Base-by-base conservation (phyloP, 2,113 vertebrate species). In the Takifugu flavidus region DNA sequence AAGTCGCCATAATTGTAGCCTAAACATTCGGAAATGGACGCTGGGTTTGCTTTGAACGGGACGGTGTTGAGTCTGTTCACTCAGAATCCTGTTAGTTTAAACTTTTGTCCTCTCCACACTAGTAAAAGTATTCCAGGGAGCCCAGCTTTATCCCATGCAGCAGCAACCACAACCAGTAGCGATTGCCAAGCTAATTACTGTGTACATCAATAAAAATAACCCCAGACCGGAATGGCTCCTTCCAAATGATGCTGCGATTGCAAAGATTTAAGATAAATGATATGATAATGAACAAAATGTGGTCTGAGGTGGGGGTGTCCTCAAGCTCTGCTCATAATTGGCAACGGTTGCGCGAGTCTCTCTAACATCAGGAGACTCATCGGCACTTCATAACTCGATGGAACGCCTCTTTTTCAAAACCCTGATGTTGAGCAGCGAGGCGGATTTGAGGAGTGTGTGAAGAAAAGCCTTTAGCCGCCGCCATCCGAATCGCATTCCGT, bases 161-260 rank as follows among this genome's bases (percentile, higher is more conserved):
- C 65, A 79, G 71, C 89, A 90, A 90, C 89, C 90, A 87, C 90
- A 90, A 72, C 86, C 83, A 84, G 83, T 74, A 70, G 78, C 58
- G 62, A 70, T 81, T 88, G 87, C 87, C 86, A 87, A 87, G 85
- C 85, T 89, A 91, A 92, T 91, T 89, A 89, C 82, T 64, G 76
- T 86, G 87, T 84, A 86, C 85, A 89, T 87, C 90, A 87, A 89
- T 89, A 90, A 90, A 90, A 89, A 90, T 89, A 88, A 89, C 84
- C 87, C 84, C 82, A 80, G 80, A 82, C 86, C 82, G 78, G 87
- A 91, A 88, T 82, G 70, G 73, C 76, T 85, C 67, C 70, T 78
- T 82, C 80, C 80, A 86, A 72, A 67, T 79, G 70, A 66, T 70
- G 87, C 69, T 85, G 84, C 86, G 86, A 89, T 89, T 90, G 84